Evolutionary conservation across 2,797 vertebrate species (phyloP).

Genomic region (Ispidina picta): DNA sequence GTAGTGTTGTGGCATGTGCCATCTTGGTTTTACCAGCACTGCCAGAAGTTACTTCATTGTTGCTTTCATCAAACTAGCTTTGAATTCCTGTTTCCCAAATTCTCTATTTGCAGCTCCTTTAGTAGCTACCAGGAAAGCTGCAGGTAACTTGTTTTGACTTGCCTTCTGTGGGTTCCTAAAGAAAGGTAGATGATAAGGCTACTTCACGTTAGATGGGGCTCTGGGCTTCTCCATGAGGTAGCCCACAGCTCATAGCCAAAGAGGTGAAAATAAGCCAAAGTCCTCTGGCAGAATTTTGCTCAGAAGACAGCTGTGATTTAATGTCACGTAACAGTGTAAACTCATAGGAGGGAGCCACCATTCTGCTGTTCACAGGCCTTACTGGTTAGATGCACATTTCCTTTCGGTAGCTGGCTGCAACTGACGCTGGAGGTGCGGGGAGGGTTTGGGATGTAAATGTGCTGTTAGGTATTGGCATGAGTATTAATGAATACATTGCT

Average conservation of each 20-base stretch:
- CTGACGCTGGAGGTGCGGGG: background rate
- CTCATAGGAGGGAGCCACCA: background rate
- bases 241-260: background rate
- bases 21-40: background rate
- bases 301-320: background rate
- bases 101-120: background rate
- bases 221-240: background rate
- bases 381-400: background rate
- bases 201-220: background rate
- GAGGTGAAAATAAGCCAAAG: background rate
- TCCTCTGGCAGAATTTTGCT: background rate
- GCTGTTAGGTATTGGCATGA: background rate
- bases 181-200: background rate
- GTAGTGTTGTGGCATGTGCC: background rate
- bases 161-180: background rate
- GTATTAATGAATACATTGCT: background rate
- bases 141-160: background rate
- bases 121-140: background rate
- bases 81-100: background rate
- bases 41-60: background rate
- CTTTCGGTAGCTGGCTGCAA: background rate
- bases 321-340: fast-evolving
- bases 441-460: background rate
- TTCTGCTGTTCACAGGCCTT: background rate
- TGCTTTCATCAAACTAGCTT: background rate